Conservation (phyloP, 2,888 invertebrate species). For the Drepana falcataria region DNA sequence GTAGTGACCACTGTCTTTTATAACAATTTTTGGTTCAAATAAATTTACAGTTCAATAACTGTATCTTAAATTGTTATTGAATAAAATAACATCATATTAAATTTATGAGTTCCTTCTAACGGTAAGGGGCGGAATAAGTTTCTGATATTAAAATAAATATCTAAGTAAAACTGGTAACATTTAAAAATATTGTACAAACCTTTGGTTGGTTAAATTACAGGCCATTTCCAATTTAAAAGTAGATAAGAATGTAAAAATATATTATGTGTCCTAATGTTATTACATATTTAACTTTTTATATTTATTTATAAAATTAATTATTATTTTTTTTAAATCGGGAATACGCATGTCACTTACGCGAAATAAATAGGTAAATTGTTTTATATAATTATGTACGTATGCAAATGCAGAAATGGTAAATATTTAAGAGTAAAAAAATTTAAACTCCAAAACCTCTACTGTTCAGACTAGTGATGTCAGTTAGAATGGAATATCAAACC, state of each 20-base stretch:
- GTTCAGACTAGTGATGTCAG: too few relatives aligned
- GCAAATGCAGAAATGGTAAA: too few relatives aligned
- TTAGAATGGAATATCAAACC: too few relatives aligned
- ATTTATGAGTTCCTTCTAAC: constrained; percentile 15
- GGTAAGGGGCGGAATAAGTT: constrained; percentile 25
- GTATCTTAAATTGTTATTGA: background rate
- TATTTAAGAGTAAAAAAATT: too few relatives aligned
- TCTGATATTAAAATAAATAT: constrained; percentile 2
- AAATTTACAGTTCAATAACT: too few relatives aligned
- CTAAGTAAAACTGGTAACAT: background rate
- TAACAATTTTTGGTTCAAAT: too few relatives aligned
- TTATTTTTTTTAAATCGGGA: background rate
- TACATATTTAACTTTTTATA: background rate
- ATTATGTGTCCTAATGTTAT: background rate
- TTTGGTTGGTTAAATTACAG: background rate
- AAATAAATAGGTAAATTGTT: too few relatives aligned
- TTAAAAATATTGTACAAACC: background rate
- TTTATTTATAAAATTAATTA: background rate
- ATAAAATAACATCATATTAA: constrained; percentile 14
- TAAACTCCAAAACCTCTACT: too few relatives aligned
- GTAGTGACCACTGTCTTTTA: too few relatives aligned
- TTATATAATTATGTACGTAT: too few relatives aligned
- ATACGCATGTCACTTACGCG: too few relatives aligned
- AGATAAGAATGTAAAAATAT: background rate
- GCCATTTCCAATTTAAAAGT: background rate